phyloP scores from a whole-genome alignment of 1,140 invertebrate genomes.

The Drosophila tropicalis region DNA sequence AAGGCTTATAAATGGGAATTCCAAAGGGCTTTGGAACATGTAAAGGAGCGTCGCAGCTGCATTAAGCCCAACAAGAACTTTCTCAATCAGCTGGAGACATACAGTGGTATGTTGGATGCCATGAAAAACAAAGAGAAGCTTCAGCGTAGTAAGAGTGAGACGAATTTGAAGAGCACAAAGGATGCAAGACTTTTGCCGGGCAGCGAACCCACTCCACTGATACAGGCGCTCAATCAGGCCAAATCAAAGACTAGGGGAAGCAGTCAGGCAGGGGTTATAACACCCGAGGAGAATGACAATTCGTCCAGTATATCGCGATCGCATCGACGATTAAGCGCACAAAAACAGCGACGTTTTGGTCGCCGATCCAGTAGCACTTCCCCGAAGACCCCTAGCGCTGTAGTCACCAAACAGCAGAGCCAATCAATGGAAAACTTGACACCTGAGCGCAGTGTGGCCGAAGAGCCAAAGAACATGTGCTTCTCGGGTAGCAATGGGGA shows the following conservation, averaged over 20 bases:
- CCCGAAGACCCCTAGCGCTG: conserved; percentile 75
- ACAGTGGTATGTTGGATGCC: conserved; percentile 97
- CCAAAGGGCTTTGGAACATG: conserved; percentile 93
- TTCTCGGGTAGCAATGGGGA: conserved; percentile 93
- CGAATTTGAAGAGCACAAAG: conserved; percentile 89
- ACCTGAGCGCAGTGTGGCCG: conserved; percentile 79
- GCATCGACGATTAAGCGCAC: conserved; percentile 66
- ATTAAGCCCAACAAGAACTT: conserved; percentile 98
- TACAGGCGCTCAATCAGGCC: conserved; percentile 84
- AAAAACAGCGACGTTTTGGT: conserved; percentile 70
- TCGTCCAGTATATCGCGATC: conserved; percentile 50
- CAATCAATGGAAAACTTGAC: conserved; percentile 87
- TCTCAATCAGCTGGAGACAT: conserved; percentile 96
- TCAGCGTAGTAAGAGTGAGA: conserved; percentile 96
- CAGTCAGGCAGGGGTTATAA: conserved; percentile 31
- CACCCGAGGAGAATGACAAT: conserved; percentile 30
- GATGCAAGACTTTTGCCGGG: conserved; percentile 84
- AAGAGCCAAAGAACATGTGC: conserved; percentile 89
- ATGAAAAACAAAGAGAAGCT: conserved; percentile 97
- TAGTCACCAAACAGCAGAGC: conserved; percentile 80
- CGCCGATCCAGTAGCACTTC: conserved; percentile 82
- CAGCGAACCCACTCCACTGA: conserved; percentile 85
- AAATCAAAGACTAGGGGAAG: conserved; percentile 62
- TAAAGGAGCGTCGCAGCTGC: conserved; percentile 94
- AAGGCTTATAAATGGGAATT: conserved; percentile 98